Conservation (phyloP, 2,113 vertebrate genomes). For the Nanorana parkeri region DNA sequence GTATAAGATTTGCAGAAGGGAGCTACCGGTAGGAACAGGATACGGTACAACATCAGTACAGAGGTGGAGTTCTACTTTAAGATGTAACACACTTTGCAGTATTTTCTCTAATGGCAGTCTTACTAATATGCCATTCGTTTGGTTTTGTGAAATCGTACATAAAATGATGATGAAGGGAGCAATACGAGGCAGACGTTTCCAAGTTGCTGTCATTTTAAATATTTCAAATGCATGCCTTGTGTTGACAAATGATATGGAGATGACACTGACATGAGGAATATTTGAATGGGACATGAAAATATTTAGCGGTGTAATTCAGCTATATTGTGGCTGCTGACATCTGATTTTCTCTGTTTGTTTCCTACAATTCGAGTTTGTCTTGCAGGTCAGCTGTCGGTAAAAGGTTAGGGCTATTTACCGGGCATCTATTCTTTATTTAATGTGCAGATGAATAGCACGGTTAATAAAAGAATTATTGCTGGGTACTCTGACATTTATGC, state of each 20-base stretch:
- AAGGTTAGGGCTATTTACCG: slow-evolving; percentile 83
- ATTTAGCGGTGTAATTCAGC: slow-evolving; percentile 11
- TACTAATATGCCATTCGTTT: too few species aligned
- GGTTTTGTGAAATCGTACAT: too few species aligned
- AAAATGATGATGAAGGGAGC: too few species aligned
- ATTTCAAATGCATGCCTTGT: too few species aligned
- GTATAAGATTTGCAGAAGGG: too few species aligned
- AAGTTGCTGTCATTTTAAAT: too few species aligned
- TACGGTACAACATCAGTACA: too few species aligned
- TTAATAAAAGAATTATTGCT: slow-evolving; percentile 86
- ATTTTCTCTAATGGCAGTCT: too few species aligned
- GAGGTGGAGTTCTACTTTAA: too few species aligned
- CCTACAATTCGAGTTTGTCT: slow-evolving; percentile 12
- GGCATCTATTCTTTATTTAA: slow-evolving; percentile 84
- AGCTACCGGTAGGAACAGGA: too few species aligned
- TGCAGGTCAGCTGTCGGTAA: slow-evolving; percentile 79
- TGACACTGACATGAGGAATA: background rate
- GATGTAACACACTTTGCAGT: too few species aligned
- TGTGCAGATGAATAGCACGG: slow-evolving; percentile 85
- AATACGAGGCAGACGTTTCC: too few species aligned
- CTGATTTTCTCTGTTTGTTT: background rate
- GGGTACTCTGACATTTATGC: slow-evolving; percentile 86
- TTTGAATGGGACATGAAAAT: slow-evolving; percentile 1
- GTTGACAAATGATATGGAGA: background rate
- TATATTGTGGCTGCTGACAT: background rate